Conservation (phyloP, 2,113 vertebrate species). For the Pelmatolapia mariae region DNA sequence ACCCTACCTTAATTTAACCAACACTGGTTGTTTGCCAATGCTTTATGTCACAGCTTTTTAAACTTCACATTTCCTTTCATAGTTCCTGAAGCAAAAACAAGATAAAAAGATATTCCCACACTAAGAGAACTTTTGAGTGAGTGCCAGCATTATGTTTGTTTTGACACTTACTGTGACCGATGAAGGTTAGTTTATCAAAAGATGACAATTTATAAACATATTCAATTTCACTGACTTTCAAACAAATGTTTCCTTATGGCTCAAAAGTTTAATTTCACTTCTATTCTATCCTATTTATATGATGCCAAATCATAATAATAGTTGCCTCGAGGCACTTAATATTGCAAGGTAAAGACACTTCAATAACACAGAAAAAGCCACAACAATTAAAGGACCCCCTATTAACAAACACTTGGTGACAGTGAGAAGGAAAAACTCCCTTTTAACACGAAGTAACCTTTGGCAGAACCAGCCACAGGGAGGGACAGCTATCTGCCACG, state of each 20-base stretch:
- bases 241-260: neutral
- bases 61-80: neutral
- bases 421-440: neutral
- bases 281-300: neutral
- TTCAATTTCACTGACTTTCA: neutral
- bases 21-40: neutral
- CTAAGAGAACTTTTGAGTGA: neutral
- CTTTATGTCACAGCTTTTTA: neutral
- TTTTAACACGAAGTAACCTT: neutral
- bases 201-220: neutral
- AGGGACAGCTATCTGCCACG: neutral
- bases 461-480: neutral
- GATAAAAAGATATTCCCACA: neutral
- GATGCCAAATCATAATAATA: neutral
- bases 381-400: neutral
- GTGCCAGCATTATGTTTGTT: neutral
- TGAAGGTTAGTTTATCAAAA: neutral
- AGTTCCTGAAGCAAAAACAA: neutral
- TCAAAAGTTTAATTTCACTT: neutral
- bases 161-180: neutral
- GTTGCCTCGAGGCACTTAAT: neutral
- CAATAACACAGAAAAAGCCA: neutral
- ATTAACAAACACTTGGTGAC: neutral
- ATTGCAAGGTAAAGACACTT: neutral
- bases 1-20: neutral